phyloP scores from a whole-genome alignment of 2,888 invertebrate genomes.

The Acleris cristana region DNA sequence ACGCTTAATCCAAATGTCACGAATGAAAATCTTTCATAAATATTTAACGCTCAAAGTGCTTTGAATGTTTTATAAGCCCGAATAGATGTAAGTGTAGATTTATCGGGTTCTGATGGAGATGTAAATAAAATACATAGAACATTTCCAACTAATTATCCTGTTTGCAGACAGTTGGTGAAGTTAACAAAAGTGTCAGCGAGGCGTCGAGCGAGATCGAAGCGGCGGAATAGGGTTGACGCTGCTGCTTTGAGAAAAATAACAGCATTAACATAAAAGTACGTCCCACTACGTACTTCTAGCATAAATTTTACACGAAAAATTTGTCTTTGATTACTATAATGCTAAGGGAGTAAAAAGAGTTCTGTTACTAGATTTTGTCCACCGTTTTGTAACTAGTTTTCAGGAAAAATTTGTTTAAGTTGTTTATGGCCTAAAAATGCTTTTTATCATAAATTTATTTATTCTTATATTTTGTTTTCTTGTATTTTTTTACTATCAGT shows the following conservation, averaged over 20 bases:
- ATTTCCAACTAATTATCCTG: slow-evolving; percentile 39
- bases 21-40: slow-evolving; percentile 19
- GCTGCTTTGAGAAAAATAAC: neutral
- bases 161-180: slow-evolving; percentile 30
- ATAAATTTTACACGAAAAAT: too few relatives aligned
- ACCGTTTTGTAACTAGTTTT: too few relatives aligned
- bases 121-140: slow-evolving; percentile 34
- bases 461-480: too few relatives aligned
- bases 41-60: slow-evolving; percentile 25
- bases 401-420: too few relatives aligned
- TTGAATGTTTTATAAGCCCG: slow-evolving; percentile 8
- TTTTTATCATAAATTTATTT: too few relatives aligned
- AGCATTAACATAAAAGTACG: neutral
- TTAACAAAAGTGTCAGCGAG: slow-evolving; percentile 35
- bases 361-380: too few relatives aligned
- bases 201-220: slow-evolving; percentile 18
- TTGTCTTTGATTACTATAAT: too few relatives aligned
- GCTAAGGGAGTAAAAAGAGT: too few relatives aligned
- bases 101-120: slow-evolving; percentile 27
- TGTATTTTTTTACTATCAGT: too few relatives aligned
- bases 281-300: too few relatives aligned
- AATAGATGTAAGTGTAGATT: neutral
- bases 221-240: slow-evolving; percentile 16
- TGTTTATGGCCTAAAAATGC: too few relatives aligned
- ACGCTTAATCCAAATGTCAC: slow-evolving; percentile 23